Evolutionary conservation across 2,797 vertebrate species (phyloP).

Genomic region (Okamejei kenojei): DNA sequence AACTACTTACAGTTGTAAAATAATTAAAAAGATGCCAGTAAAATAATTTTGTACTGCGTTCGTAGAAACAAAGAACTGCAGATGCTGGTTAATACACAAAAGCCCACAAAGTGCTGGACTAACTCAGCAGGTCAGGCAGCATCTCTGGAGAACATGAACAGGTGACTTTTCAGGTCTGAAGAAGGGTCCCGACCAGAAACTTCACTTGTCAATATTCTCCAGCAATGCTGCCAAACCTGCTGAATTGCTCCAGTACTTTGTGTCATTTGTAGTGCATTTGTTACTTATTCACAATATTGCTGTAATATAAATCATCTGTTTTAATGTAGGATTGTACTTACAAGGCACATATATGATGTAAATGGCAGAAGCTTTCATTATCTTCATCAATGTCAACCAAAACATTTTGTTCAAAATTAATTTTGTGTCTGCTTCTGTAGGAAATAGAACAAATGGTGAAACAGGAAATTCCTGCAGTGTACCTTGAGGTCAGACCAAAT

Average conservation of each 20-base stretch:
- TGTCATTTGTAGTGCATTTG: not conserved
- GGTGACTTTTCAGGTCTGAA: too few species aligned
- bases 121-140: too few species aligned
- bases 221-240: too few species aligned
- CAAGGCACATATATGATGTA: not conserved
- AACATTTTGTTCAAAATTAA: not conserved
- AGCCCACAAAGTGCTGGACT: too few species aligned
- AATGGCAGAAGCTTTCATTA: not conserved
- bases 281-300: not conserved
- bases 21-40: not conserved
- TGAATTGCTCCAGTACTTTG: too few species aligned
- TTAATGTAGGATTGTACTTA: not conserved
- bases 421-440: not conserved
- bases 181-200: too few species aligned
- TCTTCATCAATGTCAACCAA: not conserved
- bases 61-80: too few species aligned
- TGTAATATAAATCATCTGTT: not conserved
- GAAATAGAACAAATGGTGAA: not conserved
- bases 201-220: too few species aligned
- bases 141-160: too few species aligned
- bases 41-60: not conserved
- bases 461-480: slow-evolving; percentile 8
- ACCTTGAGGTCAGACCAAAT: not conserved
- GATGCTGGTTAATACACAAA: too few species aligned
- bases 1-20: not conserved